A percentile compares a stretch with the other conserved stretches of the same genome.
Conservation (phyloP, 2,113 vertebrate species). For the Gallinago undulata region DNA sequence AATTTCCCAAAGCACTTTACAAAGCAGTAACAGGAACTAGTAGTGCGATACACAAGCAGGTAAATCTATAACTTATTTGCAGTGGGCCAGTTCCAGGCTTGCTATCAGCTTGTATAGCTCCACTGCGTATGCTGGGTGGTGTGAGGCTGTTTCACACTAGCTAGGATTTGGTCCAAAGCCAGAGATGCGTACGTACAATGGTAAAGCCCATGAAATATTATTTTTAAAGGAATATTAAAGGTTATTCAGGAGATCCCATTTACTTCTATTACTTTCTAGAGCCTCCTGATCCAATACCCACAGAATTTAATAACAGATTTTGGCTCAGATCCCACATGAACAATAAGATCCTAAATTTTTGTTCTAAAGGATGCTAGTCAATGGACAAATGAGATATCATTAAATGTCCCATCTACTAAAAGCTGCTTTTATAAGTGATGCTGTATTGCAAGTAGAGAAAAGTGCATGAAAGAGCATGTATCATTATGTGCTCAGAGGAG, state of each 20-base stretch:
- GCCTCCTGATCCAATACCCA: background rate
- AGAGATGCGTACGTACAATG: background rate
- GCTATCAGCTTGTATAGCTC: background rate
- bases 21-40: background rate
- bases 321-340: background rate
- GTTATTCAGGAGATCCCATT: background rate
- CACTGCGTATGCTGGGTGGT: background rate
- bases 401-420: background rate
- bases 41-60: background rate
- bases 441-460: background rate
- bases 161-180: background rate
- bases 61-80: background rate
- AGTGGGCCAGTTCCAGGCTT: background rate
- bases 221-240: background rate
- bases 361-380: background rate
- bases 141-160: background rate
- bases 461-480: background rate
- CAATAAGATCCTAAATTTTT: background rate
- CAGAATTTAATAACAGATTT: background rate
- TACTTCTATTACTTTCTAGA: background rate
- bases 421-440: background rate
- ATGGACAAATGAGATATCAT: background rate
- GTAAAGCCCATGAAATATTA: background rate
- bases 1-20: conserved; percentile 25
- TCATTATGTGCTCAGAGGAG: background rate